Base-by-base conservation (phyloP, 2,113 vertebrate genomes). In the Barbus barbus region DNA sequence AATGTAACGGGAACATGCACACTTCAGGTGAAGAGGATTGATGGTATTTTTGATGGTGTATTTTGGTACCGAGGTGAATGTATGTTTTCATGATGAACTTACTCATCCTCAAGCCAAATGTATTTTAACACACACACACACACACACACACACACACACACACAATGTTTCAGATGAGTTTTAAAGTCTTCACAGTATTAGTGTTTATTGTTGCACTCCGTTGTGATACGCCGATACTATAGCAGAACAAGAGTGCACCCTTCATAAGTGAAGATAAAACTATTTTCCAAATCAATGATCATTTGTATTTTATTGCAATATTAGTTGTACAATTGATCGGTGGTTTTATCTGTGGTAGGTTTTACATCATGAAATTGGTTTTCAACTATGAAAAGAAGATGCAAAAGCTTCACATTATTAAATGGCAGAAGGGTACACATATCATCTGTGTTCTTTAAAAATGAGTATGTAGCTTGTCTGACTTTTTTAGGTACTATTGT, bases 381-480 rank as follows among this genome's bases (percentile, higher is more conserved):
- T 44, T 69, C 67, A 65, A 36, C 38, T 60, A 46, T 76, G 26
- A 83, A 75, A 63, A 41, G 46, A 81, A 38, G 31, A 63, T 28
- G 22, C 48, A 69, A 44, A 81, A 24, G 67, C 46, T 22, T 83
- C 38, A 51, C 78, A 44, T 74, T 53, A 20, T 86, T 38, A 84
- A 82, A 78, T 44, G 28, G 31, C 81, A 60, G 61, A 56, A 78
- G 36, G 79, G 79, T 83, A 73, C 61, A 86, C 78, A 83, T 81
- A 9, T 58, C 75, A 63, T 69, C 38, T 24, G 41, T 84, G 61
- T 80, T 13, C 14, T 56, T 82, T 79, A 78, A 78, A 51, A 31
- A 78, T 26, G 69, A 85, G 53, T 77, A 82, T 86, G 87, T 79
- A 88, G 81, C 71, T 81, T 82, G 73, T 79, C 71, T 77, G 82